Evolutionary conservation across 92 coral and sea anemone genomes (phyloP).

Genomic region (Heliopora coerulea): DNA sequence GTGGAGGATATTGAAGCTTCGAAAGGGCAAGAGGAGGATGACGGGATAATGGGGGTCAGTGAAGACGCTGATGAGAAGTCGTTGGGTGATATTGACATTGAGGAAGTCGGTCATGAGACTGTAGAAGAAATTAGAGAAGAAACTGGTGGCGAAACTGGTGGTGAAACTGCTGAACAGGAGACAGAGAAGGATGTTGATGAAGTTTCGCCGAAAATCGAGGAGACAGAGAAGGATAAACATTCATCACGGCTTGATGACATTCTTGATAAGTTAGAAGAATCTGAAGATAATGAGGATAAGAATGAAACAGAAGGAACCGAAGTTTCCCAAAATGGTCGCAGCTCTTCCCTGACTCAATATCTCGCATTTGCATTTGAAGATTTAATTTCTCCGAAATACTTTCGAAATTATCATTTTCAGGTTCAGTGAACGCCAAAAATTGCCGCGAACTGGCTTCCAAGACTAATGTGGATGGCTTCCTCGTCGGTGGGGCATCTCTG

Average conservation of each 20-base stretch:
- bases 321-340: neutral
- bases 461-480: slow-evolving; percentile 94
- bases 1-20: slow-evolving; percentile 12
- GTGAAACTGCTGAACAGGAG: neutral
- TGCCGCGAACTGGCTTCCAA: slow-evolving; percentile 82
- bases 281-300: slow-evolving; percentile 47
- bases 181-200: slow-evolving; percentile 25
- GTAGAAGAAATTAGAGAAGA: slow-evolving; percentile 7
- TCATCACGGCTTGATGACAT: slow-evolving; percentile 86
- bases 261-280: slow-evolving; percentile 57
- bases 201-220: slow-evolving; percentile 8
- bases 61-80: slow-evolving; percentile 5
- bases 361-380: no score
- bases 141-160: no score
- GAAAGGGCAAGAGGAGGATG: slow-evolving; percentile 22
- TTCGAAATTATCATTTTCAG: slow-evolving; percentile 31
- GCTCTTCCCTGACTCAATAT: no score
- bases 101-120: slow-evolving; percentile 15
- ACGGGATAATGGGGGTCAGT: slow-evolving; percentile 12
- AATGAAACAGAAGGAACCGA: slow-evolving; percentile 8
- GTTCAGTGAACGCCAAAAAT: slow-evolving; percentile 95
- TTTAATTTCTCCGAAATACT: no score
- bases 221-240: slow-evolving; percentile 63
- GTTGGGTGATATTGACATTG: slow-evolving; percentile 23
- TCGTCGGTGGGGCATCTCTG: slow-evolving; percentile 98